Evolutionary conservation across 1,140 invertebrate species (phyloP).

Genomic region (Amphibalanus amphitrite): DNA sequence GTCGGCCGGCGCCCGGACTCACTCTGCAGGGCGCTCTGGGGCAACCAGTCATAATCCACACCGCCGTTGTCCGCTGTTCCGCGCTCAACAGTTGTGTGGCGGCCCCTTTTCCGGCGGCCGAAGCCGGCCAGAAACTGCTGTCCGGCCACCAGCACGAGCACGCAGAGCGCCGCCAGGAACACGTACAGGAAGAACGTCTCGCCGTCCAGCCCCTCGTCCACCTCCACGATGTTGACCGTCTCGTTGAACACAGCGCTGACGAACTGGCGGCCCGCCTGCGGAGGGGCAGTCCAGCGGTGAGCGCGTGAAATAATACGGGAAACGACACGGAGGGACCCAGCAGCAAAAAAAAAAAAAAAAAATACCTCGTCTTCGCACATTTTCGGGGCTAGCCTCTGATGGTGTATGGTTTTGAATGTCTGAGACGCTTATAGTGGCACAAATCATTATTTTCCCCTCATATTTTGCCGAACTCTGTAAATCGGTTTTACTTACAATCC

Average conservation of each 20-base stretch:
- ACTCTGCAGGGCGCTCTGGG: constrained; percentile 54
- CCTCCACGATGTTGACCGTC: constrained; percentile 89
- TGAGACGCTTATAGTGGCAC: too few species aligned
- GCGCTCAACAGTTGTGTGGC: constrained; percentile 43
- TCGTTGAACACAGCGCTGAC: constrained; percentile 94
- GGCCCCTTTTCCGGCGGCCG: constrained; percentile 38
- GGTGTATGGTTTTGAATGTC: too few species aligned
- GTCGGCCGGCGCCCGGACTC: too few species aligned
- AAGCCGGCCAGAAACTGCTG: constrained; percentile 75
- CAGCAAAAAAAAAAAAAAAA: too few species aligned
- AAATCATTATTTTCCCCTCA: too few species aligned
- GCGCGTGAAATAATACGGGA: constrained; percentile 15
- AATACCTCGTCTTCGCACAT: not conserved
- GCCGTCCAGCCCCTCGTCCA: constrained; percentile 91
- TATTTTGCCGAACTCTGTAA: too few species aligned
- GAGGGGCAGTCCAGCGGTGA: too few species aligned
- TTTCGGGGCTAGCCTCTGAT: too few species aligned
- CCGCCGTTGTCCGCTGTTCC: constrained; percentile 65
- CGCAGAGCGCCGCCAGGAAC: constrained; percentile 71
- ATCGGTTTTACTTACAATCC: too few species aligned
- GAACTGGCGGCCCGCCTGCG: constrained; percentile 47
- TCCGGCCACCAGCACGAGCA: constrained; percentile 69
- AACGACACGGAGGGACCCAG: not conserved
- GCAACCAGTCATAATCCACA: constrained; percentile 95
- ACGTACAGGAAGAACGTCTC: constrained; percentile 97